A percentile compares a stretch with the other conserved stretches of the same genome.
phyloP scores from a whole-genome alignment of 2,797 vertebrate species.

The Sebastiscus albofasciatus region DNA sequence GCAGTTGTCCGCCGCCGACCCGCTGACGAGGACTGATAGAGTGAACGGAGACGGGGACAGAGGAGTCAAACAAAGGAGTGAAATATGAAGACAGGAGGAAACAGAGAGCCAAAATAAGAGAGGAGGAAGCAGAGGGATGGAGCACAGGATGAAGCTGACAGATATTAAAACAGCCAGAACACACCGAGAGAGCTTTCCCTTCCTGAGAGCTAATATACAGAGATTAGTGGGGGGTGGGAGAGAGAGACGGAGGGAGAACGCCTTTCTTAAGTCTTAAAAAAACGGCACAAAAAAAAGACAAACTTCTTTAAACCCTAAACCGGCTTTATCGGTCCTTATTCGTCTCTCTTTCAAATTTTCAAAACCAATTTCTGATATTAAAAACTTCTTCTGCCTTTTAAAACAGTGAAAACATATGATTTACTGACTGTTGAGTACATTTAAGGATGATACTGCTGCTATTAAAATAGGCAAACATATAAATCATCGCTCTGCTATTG shows the following conservation, averaged over 20 bases:
- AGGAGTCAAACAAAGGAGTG: constrained; percentile 85
- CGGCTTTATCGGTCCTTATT: constrained; percentile 24
- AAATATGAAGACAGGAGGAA: constrained; percentile 85
- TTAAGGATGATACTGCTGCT: constrained; percentile 13
- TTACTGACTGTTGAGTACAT: constrained; percentile 10
- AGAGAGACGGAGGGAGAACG: constrained; percentile 12
- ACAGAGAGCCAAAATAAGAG: constrained; percentile 79
- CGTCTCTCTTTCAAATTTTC: constrained; percentile 29
- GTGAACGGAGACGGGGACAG: constrained; percentile 79
- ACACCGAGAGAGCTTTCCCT: constrained; percentile 74
- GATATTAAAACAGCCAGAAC: constrained; percentile 86
- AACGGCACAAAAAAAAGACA: constrained; percentile 14
- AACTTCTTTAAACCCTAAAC: constrained; percentile 48
- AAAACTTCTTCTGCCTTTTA: constrained; percentile 5
- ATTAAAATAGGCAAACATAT: constrained; percentile 23
- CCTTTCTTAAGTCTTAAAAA: constrained; percentile 40
- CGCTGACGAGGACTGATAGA: constrained; percentile 71
- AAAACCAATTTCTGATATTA: constrained; percentile 28
- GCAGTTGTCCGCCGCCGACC: constrained; percentile 30
- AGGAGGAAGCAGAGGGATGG: constrained; percentile 81
- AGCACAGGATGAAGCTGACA: constrained; percentile 87
- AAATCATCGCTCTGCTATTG: constrained; percentile 14
- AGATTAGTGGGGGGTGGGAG: constrained; percentile 81
- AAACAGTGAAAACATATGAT: constrained; percentile 8
- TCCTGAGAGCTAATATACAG: constrained; percentile 85